A percentile compares a stretch with the other conserved stretches of the same genome.
Evolutionary conservation across 1,140 invertebrate genomes (phyloP).

Genomic region (Zaprionus gabonicus): DNA sequence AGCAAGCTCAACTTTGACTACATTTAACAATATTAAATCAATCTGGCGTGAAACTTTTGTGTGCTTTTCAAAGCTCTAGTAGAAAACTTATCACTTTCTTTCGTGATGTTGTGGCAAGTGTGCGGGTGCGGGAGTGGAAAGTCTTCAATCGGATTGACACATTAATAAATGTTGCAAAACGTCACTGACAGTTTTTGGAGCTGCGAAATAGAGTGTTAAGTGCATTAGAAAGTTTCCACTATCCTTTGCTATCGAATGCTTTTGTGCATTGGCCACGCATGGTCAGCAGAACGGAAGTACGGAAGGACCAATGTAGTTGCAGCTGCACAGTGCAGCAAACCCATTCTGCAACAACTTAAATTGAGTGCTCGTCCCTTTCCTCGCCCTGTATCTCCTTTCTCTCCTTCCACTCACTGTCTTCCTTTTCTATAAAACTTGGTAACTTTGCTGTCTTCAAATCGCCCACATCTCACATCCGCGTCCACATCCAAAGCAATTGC

Average conservation of each 20-base stretch:
- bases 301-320: slow-evolving; percentile 6
- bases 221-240: slow-evolving; percentile 74
- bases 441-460: slow-evolving; percentile 59
- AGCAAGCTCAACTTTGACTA: neutral
- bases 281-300: slow-evolving; percentile 54
- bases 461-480: slow-evolving; percentile 39
- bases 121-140: slow-evolving; percentile 9
- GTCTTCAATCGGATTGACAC: slow-evolving; percentile 76
- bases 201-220: slow-evolving; percentile 73
- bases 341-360: slow-evolving; percentile 67
- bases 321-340: slow-evolving; percentile 29
- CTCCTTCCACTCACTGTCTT: neutral
- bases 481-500: slow-evolving; percentile 49
- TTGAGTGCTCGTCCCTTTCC: slow-evolving; percentile 57
- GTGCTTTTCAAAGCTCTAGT: neutral
- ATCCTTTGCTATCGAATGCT: slow-evolving; percentile 41
- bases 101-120: neutral
- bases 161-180: slow-evolving; percentile 78
- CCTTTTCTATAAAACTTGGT: slow-evolving; percentile 44
- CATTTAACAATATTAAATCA: neutral
- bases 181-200: slow-evolving; percentile 67
- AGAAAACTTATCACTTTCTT: slow-evolving; percentile 14
- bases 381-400: neutral
- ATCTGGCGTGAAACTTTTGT: neutral
- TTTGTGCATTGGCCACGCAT: slow-evolving; percentile 72